Conservation (phyloP, 2,888 invertebrate species). For the Drosophila borborema region DNA sequence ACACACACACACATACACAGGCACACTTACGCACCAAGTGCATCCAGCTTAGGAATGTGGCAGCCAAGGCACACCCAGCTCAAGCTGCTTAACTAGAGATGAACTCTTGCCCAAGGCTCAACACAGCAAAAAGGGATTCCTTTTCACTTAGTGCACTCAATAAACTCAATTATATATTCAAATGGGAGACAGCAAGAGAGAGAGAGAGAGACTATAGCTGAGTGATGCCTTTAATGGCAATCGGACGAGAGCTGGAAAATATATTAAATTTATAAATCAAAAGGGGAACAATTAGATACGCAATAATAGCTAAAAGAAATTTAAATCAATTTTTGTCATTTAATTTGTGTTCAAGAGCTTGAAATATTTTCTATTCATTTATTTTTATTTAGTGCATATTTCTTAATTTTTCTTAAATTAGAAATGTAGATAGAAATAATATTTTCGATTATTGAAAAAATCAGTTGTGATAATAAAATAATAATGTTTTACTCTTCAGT, state of each 20-base stretch:
- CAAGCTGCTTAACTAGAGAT: constrained; percentile 32
- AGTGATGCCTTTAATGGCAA: not conserved
- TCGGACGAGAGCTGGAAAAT: not conserved
- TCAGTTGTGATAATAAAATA: no score
- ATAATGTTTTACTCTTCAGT: no score
- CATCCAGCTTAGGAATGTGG: constrained; percentile 39
- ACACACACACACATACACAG: constrained; percentile 10
- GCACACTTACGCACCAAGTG: constrained; percentile 2
- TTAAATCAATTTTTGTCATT: not conserved
- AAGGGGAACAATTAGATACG: not conserved
- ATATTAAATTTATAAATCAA: not conserved
- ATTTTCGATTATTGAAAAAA: no score
- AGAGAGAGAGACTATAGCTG: not conserved
- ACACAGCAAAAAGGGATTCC: not conserved
- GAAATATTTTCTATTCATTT: no score
- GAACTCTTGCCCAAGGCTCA: constrained; percentile 15
- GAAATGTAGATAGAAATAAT: no score
- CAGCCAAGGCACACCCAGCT: constrained; percentile 46
- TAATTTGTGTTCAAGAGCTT: no score
- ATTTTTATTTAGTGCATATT: no score
- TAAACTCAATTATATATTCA: constrained; percentile 2
- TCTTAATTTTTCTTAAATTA: no score
- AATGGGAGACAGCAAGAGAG: not conserved
- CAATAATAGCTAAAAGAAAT: not conserved
- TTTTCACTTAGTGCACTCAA: not conserved